Percentiles rank a stretch among this genome's conserved stretches.
Evolutionary conservation across 2,113 vertebrate species (phyloP).

Genomic region (Campylorhamphus procurvoides): DNA sequence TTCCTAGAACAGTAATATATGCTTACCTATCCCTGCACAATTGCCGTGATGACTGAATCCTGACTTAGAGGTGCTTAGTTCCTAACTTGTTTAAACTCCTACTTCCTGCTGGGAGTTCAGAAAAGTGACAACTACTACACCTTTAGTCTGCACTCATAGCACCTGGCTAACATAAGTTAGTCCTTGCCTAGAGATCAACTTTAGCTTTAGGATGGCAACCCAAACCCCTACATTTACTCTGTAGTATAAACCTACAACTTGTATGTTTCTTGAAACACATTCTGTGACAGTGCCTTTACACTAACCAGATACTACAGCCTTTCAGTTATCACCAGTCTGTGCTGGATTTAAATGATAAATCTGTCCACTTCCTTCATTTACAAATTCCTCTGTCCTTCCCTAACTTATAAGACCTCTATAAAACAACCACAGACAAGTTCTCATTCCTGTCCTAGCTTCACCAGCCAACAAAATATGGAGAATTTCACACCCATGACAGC

Average conservation of each 20-base stretch:
- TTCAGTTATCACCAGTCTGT: background rate
- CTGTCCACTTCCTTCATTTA: background rate
- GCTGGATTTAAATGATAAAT: background rate
- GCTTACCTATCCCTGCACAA: background rate
- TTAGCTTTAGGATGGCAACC: background rate
- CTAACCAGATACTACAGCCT: background rate
- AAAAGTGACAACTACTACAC: background rate
- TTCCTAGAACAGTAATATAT: background rate
- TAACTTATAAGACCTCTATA: background rate
- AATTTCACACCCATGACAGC: background rate
- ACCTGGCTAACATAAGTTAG: background rate
- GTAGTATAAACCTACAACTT: background rate
- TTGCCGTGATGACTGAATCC: background rate
- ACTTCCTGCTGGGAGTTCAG: background rate
- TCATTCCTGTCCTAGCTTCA: background rate
- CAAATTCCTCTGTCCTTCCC: background rate
- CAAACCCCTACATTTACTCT: background rate
- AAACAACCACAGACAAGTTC: background rate
- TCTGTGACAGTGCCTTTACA: background rate
- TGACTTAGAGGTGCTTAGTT: background rate
- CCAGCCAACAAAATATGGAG: background rate
- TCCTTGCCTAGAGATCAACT: background rate
- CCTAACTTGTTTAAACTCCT: background rate
- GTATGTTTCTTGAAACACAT: background rate
- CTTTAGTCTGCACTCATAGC: rapidly evolving